These are phyloP conservation scores for Platynereis dumerilii DNA, from an alignment of 2,888 invertebrate species.

Conservation along the genomic window DNA sequence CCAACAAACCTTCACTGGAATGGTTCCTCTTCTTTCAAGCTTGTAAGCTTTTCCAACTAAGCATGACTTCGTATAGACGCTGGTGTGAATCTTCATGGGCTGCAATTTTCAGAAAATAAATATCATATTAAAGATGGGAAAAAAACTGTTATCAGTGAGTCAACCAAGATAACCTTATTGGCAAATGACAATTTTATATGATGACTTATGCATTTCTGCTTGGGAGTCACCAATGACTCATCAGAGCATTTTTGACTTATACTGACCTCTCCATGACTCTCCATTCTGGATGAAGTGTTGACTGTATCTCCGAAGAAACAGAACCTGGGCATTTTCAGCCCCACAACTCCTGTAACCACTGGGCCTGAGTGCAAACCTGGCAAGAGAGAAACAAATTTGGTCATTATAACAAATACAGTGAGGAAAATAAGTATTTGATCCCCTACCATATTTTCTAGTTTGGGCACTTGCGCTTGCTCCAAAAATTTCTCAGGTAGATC, in stretches of 20 bases:
- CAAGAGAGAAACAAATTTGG: not conserved
- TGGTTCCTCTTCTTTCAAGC: constrained; percentile 19
- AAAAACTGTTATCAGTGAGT: not conserved
- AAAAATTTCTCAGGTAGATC: too few relatives aligned
- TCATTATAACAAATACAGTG: not conserved
- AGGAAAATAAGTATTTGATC: too few relatives aligned
- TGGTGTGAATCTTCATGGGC: constrained; percentile 29
- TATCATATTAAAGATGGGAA: not conserved
- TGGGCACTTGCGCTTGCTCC: too few relatives aligned
- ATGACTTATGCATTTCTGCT: too few relatives aligned
- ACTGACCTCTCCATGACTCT: constrained; percentile 19
- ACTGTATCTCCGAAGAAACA: constrained; percentile 24
- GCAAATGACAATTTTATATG: too few relatives aligned
- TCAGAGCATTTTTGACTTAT: too few relatives aligned
- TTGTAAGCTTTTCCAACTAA: constrained; percentile 17
- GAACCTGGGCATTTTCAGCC: constrained; percentile 23
- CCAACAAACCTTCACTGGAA: constrained; percentile 26
- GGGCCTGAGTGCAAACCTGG: constrained; percentile 18
- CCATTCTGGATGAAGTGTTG: constrained; percentile 21
- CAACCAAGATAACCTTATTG: too few relatives aligned
- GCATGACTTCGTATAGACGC: constrained; percentile 13
- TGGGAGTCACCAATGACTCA: too few relatives aligned
- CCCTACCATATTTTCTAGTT: too few relatives aligned
- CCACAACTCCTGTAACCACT: constrained; percentile 20
- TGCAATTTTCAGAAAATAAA: constrained; percentile 14